Evolutionary conservation across 1,140 invertebrate species (phyloP), one percentile per base, ranked within the genome.

Genomic region (Dendroctonus ponderosae): DNA sequence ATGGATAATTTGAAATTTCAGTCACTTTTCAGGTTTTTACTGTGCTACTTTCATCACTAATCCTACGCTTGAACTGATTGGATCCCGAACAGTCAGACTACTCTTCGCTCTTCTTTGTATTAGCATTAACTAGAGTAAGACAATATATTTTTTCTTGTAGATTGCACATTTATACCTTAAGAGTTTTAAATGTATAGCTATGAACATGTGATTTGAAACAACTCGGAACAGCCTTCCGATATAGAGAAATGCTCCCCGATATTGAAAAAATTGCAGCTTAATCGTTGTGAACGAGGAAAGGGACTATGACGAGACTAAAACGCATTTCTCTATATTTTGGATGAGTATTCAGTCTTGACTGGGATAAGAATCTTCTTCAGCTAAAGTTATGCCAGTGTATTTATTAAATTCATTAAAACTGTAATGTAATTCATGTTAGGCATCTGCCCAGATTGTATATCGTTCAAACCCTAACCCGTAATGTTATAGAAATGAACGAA

Each of bases 121-220:
- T 71, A 71, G 68, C 68, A 65, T 72, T 68, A 43, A 51, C 49
- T 62, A 62, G 43, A 53, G 12, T 37, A n/a, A 43, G 49, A 57
- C 68, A 71, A 64, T 71, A 70, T 71, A 71, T 72, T 68, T 68
- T 70, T 71, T 69, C 70, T 67, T 67, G 69, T 74, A 74, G 73
- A 70, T 69, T 74, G 73, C 73, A 74, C 73, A 26, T 26, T 26
- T 72, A 69, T 70, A 66, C 72, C 67, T 70, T 67, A 68, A 69
- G 60, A 46, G 59, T 66, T 71, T 71, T 73, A 66, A 73, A 71
- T 73, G 72, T 73, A 73, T 72, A 72, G 69, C 68, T 69, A 69
- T 63, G 69, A 71, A 69, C 63, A 63, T 71, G 71, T 62, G 56
- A 68, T 73, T 70, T 69, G 70, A 71, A 26, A 26, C 26, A 26